Evolutionary conservation across 2,113 vertebrate species (phyloP), one percentile per base, ranked within the genome.

Genomic region (Nycticorax nycticorax): DNA sequence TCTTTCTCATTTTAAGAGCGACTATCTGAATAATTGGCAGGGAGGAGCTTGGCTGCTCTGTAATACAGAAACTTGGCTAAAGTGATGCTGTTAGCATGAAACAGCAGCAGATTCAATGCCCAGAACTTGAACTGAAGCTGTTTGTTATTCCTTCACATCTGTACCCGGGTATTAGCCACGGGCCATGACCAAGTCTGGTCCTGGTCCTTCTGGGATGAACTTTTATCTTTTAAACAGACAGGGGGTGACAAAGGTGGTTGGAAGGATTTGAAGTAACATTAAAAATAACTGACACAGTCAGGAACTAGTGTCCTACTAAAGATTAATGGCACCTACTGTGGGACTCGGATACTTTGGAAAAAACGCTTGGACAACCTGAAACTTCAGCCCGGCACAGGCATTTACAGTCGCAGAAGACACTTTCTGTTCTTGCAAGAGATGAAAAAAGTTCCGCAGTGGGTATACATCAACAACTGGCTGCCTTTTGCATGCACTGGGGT

Each of bases 11-110:
- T 93, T 92, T 89, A 92, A 88, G 77, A 94, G 69, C 2, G 2
- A 66, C 89, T 89, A 37, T 87, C 60, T 75, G 80, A 95, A 87
- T 79, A 96, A 97, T 73, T 91, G 62, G 53, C 81, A 75, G 69
- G 86, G 95, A 95, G 69, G 87, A 92, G 57, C 53, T 73, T 85
- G 57, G 80, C 80, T 82, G 69, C 80, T 95, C 48, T 66, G 35
- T n/a, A 75, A 48, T 28, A 50, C 33, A 93, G 64, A 74, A 92
- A 76, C 69, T 87, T 96, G 93, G 83, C 73, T 57, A 24, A 23
- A 62, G 37, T 2, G 45, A 86, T 73, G 56, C 80, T 53, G 66
- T 72, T 75, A 55, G 75, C 64, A 91, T 48, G 53, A 74, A 89
- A 78, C 30, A 87, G 86, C 91, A 87, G 89, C 69, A 87, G 57